phyloP scores from a whole-genome alignment of 2,113 vertebrate species.

The Pelecanoides urinatrix region DNA sequence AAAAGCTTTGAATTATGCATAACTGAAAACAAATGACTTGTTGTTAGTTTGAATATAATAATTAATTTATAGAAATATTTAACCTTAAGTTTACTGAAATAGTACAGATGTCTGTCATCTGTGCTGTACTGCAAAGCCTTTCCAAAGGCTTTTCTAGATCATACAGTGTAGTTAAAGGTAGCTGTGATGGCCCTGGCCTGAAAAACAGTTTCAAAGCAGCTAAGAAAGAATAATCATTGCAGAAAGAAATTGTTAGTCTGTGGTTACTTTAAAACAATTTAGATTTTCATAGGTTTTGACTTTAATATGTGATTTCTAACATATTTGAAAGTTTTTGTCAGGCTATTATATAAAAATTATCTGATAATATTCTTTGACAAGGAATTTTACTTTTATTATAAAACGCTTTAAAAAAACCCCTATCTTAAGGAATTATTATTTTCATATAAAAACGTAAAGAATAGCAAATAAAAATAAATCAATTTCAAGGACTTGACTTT shows the following conservation, averaged over 20 bases:
- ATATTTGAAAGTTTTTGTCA: background rate
- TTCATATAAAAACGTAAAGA: background rate
- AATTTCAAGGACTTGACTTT: background rate
- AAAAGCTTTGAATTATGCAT: conserved; percentile 11
- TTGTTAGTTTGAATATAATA: background rate
- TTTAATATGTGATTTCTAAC: background rate
- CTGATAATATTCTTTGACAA: background rate
- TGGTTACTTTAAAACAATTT: background rate
- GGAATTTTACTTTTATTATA: background rate
- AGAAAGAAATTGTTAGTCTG: background rate
- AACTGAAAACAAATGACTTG: conserved; percentile 13
- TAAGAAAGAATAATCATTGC: background rate
- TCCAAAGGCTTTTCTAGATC: background rate
- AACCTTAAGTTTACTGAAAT: background rate
- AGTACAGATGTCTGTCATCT: background rate
- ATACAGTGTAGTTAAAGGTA: background rate
- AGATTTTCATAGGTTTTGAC: background rate
- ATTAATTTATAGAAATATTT: conserved; percentile 49
- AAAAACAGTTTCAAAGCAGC: background rate
- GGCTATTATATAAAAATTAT: background rate
- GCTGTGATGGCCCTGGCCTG: background rate
- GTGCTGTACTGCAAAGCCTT: background rate
- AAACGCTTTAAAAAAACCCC: rapidly evolving
- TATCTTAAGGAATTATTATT: background rate
- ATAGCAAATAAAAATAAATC: background rate